Evolutionary conservation across 2,113 vertebrate species (phyloP), one percentile per base, ranked within the genome.

Genomic region (Gymnarchus niloticus): DNA sequence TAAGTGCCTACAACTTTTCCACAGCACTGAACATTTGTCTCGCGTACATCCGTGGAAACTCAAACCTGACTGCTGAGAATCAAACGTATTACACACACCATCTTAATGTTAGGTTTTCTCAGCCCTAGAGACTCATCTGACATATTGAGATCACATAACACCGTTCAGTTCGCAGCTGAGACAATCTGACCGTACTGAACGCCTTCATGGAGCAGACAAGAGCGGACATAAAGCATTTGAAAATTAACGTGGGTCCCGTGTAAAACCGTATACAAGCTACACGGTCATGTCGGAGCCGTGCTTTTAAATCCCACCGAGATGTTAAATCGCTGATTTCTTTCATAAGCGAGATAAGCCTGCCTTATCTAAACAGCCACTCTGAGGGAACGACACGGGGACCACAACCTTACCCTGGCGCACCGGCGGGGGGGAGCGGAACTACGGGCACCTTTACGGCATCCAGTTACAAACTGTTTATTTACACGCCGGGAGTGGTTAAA

Each of bases 381-480:
- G 65, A 73, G 33, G 33, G 41, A 41, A 33, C 41, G 65, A 19
- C 41, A 33, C 41, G 65, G 33, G 65, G 28, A 73, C 33, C 41
- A 10, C 41, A 78, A 14, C 14, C n/a, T n/a, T n/a, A n/a, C n/a
- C n/a, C n/a, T 19, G 1, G 10, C 3, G n/a, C 73, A 41, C 6
- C 28, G 8, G 4, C n/a, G 37, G 14, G 33, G n/a, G 56, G 21
- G 54, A 23, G n/a, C 12, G 28, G 6, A 10, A 57, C 9, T 6
- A 51, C 28, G 48, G 51, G 28, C 51, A 54, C 44, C 80, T 82
- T 54, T 28, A 82, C 23, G 37, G 49, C 49, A 82, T 83, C 52
- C 82, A 44, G 80, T 51, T 81, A 9, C 80, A 81, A 81, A 81
- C 80, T 81, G 82, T 83, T 83, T 59, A 59, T 54, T 83, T 83